Conservation (phyloP, 2,888 invertebrate genomes). For the Drosophila nr. medialis region DNA sequence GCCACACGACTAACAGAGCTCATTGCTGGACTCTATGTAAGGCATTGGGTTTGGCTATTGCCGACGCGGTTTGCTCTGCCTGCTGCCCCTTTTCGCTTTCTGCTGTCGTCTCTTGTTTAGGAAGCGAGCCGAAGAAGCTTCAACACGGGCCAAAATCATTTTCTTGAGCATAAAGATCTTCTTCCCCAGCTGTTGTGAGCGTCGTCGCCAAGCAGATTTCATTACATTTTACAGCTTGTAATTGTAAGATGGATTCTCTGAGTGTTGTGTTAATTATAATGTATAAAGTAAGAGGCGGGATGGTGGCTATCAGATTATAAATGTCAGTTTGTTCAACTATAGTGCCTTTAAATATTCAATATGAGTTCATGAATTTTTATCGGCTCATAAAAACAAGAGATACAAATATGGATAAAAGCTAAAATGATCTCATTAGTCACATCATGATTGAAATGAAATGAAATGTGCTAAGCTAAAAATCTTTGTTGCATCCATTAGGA, state of each 20-base stretch:
- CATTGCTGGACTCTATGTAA: conserved; percentile 61
- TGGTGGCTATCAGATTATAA: neutral
- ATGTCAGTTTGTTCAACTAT: neutral
- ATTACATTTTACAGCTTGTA: conserved; percentile 25
- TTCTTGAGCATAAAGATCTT: conserved; percentile 3
- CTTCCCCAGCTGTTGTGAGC: conserved; percentile 25
- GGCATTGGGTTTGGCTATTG: conserved; percentile 68
- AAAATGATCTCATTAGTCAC: neutral
- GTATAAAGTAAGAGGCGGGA: neutral
- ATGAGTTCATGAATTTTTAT: neutral
- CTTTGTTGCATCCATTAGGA: neutral
- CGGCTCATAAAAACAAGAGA: neutral
- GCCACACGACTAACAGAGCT: conserved; percentile 41
- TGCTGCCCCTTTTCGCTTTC: conserved; percentile 51
- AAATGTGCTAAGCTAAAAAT: neutral
- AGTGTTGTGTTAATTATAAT: neutral
- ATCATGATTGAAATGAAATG: neutral
- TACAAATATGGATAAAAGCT: neutral
- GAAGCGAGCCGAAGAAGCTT: neutral
- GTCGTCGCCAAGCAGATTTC: neutral
- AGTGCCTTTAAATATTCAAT: neutral
- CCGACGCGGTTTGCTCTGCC: neutral
- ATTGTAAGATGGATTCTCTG: neutral
- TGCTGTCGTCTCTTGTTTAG: conserved; percentile 11
- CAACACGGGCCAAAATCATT: conserved; percentile 6